Evolutionary conservation across 2,888 invertebrate genomes (phyloP).

Genomic region (Latheticus oryzae): DNA sequence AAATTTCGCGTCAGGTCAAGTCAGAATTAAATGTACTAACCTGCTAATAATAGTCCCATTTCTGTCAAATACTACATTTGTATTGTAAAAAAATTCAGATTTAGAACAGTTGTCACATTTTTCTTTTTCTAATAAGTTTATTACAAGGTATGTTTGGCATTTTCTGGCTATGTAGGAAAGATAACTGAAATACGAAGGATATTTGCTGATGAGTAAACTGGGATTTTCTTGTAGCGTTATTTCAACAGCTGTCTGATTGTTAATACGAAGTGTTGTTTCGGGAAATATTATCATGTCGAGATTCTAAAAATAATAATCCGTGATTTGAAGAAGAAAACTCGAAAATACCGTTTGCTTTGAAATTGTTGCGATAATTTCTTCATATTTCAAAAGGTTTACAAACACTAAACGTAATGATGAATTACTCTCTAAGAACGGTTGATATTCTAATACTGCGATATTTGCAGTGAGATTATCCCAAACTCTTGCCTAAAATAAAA

Average conservation of each 20-base stretch:
- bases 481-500: constrained; percentile 2
- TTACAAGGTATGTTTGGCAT: not conserved
- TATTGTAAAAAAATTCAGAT: constrained; percentile 3
- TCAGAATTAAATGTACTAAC: no score
- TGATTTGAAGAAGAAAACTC: no score
- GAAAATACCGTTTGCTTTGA: not conserved
- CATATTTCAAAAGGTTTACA: not conserved
- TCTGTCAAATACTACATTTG: not conserved
- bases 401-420: not conserved
- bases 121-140: not conserved
- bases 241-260: not conserved
- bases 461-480: constrained; percentile 8
- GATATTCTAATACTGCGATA: constrained; percentile 7
- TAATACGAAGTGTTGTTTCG: not conserved
- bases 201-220: not conserved
- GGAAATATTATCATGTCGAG: constrained; percentile 4
- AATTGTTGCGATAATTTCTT: not conserved
- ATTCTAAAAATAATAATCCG: no score
- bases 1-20: no score
- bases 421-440: not conserved
- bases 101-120: not conserved
- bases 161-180: not conserved
- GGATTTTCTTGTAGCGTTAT: not conserved
- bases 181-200: not conserved
- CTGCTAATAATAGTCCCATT: constrained; percentile 1